Conservation (phyloP, 2,113 vertebrate genomes). For the Apistogramma diplotaenia region DNA sequence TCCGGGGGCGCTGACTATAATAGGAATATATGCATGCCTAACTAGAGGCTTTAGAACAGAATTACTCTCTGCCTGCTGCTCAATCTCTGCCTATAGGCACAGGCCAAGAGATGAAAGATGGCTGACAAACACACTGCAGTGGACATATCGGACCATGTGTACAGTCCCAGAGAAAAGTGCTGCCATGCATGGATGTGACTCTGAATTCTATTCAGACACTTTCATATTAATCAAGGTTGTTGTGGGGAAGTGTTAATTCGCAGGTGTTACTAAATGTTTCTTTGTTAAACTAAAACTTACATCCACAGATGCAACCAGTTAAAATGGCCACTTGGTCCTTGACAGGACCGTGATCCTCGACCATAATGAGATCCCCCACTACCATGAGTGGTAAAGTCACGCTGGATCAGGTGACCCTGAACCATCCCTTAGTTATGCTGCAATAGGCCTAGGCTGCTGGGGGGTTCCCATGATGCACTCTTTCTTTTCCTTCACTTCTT, state of each 20-base stretch:
- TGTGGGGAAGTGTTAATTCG: not conserved
- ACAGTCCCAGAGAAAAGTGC: not conserved
- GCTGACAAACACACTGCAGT: slow-evolving; percentile 48
- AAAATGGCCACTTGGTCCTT: too few relatives aligned
- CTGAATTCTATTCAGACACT: not conserved
- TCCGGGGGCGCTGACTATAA: slow-evolving; percentile 72
- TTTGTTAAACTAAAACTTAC: not conserved
- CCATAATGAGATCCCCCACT: too few relatives aligned
- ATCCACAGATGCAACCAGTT: too few relatives aligned
- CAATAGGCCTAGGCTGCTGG: too few relatives aligned
- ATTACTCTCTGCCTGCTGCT: slow-evolving; percentile 65
- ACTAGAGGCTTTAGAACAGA: slow-evolving; percentile 68
- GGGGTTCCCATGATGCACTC: too few relatives aligned
- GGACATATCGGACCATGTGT: slow-evolving; percentile 43
- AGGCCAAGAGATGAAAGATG: slow-evolving; percentile 64
- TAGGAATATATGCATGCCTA: slow-evolving; percentile 76
- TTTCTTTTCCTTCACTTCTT: too few relatives aligned
- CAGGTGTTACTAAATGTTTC: not conserved
- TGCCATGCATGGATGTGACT: not conserved
- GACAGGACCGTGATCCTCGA: too few relatives aligned
- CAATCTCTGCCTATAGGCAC: slow-evolving; percentile 58
- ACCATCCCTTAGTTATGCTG: too few relatives aligned
- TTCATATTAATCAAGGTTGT: slow-evolving; percentile 8
- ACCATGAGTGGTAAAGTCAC: too few relatives aligned
- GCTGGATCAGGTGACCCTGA: too few relatives aligned